Evolutionary conservation across 2,113 vertebrate species (phyloP).

Genomic region (Macrotis lagotis): DNA sequence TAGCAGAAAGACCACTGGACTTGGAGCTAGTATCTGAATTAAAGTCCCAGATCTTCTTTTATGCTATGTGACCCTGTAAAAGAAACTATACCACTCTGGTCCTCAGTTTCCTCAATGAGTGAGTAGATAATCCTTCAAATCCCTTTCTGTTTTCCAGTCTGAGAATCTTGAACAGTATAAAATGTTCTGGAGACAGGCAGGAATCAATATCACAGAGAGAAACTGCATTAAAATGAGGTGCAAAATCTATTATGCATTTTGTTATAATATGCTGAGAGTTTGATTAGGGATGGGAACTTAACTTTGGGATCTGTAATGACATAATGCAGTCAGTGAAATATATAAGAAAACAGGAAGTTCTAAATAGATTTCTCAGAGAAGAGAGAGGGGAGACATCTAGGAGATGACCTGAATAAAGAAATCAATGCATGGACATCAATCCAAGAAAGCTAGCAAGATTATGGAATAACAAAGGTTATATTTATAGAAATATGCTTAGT

Average conservation of each 20-base stretch:
- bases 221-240: not conserved
- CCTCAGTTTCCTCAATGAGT: no score
- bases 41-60: no score
- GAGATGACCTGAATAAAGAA: not conserved
- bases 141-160: not conserved
- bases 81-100: no score
- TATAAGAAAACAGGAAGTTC: not conserved
- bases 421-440: not conserved
- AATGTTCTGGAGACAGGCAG: not conserved
- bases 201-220: not conserved
- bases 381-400: not conserved
- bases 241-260: not conserved
- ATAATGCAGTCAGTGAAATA: not conserved
- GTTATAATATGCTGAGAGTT: not conserved
- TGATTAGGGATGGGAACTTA: not conserved
- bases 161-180: not conserved
- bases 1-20: no score
- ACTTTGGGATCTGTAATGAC: not conserved
- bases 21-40: no score
- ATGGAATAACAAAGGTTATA: not conserved
- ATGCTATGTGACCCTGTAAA: no score
- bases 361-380: not conserved
- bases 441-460: not conserved
- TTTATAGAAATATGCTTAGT: not conserved
- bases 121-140: no score